These are phyloP conservation scores for Sturmia bella DNA, from an alignment of 2,888 invertebrate genomes.

Conservation along the genomic window DNA sequence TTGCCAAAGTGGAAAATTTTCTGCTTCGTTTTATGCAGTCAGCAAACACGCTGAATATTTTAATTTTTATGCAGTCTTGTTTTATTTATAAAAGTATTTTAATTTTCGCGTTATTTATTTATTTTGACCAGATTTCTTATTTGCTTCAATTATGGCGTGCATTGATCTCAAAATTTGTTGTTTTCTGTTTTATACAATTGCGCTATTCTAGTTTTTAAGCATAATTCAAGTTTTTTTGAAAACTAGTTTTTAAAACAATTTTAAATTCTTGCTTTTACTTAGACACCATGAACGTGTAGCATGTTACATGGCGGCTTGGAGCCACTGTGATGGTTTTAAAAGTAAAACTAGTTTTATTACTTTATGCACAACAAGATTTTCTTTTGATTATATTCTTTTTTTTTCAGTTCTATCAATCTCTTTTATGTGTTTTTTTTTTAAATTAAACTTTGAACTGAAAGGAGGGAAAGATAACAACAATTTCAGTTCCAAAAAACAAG, in stretches of 20 bases:
- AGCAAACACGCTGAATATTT: background rate
- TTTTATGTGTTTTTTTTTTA: background rate
- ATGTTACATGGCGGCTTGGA: background rate
- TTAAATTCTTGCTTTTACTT: background rate
- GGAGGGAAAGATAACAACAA: background rate
- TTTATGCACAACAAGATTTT: conserved; percentile 5
- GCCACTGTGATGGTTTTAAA: background rate
- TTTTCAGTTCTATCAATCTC: background rate
- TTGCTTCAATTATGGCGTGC: conserved; percentile 6
- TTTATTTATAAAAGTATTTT: background rate
- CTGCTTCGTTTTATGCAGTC: too few relatives aligned
- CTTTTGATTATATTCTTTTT: conserved; percentile 2
- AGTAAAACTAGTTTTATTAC: background rate
- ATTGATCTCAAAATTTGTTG: conserved; percentile 36
- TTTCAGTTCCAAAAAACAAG: background rate
- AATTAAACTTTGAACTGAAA: conserved; percentile 4
- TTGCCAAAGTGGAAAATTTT: too few relatives aligned
- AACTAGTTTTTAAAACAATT: conserved; percentile 4
- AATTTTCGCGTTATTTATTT: conserved; percentile 1
- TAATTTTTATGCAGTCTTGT: background rate
- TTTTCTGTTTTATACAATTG: background rate
- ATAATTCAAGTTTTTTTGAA: background rate
- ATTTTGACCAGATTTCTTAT: background rate
- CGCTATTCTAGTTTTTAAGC: conserved; percentile 16
- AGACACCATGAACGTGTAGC: background rate